Evolutionary conservation across 2,888 invertebrate genomes (phyloP).

Genomic region (Plagodis pulveraria): DNA sequence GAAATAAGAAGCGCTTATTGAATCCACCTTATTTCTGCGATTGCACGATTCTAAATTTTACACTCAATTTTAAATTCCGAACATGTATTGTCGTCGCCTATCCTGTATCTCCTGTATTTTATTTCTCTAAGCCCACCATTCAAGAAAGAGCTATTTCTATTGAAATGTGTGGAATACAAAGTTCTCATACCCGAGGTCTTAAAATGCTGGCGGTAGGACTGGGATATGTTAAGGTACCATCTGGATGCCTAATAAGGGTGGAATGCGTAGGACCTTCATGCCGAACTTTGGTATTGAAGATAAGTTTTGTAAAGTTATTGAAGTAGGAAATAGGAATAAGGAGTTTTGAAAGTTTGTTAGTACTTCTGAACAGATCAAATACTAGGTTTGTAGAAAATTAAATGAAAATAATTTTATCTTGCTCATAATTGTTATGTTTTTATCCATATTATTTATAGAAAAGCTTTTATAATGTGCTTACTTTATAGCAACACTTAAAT

Average conservation of each 20-base stretch:
- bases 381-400: no score
- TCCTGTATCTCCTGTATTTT: constrained; percentile 71
- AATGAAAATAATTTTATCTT: no score
- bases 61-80: constrained; percentile 77
- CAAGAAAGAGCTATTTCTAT: constrained; percentile 36
- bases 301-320: constrained; percentile 55
- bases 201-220: constrained; percentile 26
- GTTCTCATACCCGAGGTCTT: constrained; percentile 35
- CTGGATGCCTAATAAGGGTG: constrained; percentile 60
- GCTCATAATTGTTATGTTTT: no score
- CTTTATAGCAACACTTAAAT: no score
- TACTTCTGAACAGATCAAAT: no score
- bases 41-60: constrained; percentile 63
- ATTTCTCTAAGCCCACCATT: constrained; percentile 55
- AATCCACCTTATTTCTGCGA: constrained; percentile 16
- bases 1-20: constrained; percentile 1
- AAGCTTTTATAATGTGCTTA: no score
- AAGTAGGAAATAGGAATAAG: constrained; percentile 23
- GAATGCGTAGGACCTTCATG: constrained; percentile 44
- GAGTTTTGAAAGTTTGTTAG: no score
- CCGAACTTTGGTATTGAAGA: constrained; percentile 44
- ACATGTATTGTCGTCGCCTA: constrained; percentile 74
- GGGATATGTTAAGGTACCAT: constrained; percentile 36
- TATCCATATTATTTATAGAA: no score
- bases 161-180: constrained; percentile 3